Conservation (phyloP, 1,140 invertebrate species). For the Amyelois transitella region DNA sequence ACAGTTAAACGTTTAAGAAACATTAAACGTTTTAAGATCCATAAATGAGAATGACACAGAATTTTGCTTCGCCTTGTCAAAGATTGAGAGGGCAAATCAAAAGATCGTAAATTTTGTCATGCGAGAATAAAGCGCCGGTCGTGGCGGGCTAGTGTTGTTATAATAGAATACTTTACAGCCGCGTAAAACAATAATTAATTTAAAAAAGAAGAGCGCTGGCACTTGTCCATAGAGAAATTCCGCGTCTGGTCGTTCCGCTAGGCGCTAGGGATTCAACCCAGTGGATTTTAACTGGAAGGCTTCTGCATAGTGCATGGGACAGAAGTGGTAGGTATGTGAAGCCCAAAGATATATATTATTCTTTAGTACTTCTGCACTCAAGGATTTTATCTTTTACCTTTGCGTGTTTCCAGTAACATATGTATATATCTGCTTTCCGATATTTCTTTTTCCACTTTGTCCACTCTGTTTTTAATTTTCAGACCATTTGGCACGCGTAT, state of each 20-base stretch:
- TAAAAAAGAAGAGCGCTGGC: constrained; percentile 60
- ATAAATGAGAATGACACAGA: constrained; percentile 39
- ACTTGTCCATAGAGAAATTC: constrained; percentile 54
- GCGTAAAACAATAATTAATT: constrained; percentile 71
- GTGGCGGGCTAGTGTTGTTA: constrained; percentile 45
- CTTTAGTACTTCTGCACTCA: no score
- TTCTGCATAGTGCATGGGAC: background rate
- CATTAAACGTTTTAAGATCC: constrained; percentile 26
- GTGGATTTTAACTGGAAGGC: background rate
- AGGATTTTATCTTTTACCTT: no score
- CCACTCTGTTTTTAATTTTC: no score
- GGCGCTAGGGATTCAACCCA: background rate
- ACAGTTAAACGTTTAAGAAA: background rate
- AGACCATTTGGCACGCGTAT: no score
- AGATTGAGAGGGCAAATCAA: constrained; percentile 67
- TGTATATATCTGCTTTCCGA: no score
- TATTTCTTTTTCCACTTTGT: no score
- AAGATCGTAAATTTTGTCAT: constrained; percentile 53
- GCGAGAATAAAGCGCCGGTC: constrained; percentile 39
- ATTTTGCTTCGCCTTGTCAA: constrained; percentile 41
- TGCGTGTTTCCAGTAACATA: no score
- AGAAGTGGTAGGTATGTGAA: no score
- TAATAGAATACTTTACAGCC: constrained; percentile 62
- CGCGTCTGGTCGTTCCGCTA: constrained; percentile 1
- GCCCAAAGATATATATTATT: no score